These are phyloP conservation scores for Labeo calbasu DNA, from an alignment of 2,797 vertebrate genomes.

Conservation along the genomic window DNA sequence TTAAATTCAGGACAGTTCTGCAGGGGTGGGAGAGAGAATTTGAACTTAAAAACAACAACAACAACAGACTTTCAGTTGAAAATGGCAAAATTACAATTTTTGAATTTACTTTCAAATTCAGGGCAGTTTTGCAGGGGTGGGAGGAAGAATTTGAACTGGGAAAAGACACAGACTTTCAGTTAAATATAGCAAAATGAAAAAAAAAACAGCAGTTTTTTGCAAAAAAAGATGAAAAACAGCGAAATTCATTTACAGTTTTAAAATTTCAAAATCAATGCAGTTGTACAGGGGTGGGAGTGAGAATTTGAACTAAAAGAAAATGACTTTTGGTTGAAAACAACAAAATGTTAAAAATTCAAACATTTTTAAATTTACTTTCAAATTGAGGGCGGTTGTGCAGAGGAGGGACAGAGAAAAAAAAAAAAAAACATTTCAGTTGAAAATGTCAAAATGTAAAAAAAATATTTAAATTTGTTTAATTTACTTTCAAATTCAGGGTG, in stretches of 20 bases:
- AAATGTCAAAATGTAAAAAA: too few species aligned
- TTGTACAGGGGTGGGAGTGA: too few species aligned
- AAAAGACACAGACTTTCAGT: not conserved
- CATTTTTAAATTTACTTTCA: slow-evolving; percentile 34
- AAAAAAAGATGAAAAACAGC: too few species aligned
- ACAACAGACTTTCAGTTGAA: too few species aligned
- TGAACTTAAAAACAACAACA: not conserved
- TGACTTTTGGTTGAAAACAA: slow-evolving; percentile 19
- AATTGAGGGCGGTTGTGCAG: slow-evolving; percentile 80
- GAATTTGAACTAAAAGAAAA: too few species aligned
- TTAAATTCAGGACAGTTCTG: slow-evolving; percentile 79
- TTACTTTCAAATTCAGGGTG: too few species aligned
- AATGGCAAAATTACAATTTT: too few species aligned
- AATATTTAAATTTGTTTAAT: too few species aligned
- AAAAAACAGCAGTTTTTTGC: too few species aligned
- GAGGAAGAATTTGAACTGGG: not conserved
- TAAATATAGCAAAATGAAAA: slow-evolving; percentile 52
- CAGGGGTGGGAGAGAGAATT: not conserved
- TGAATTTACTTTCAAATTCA: slow-evolving; percentile 67
- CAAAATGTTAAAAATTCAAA: not conserved
- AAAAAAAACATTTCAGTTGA: not conserved
- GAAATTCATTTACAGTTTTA: too few species aligned
- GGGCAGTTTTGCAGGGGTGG: slow-evolving; percentile 71
- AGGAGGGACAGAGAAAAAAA: too few species aligned
- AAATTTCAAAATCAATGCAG: too few species aligned